phyloP scores from a whole-genome alignment of 1,140 invertebrate species.

The Drosophila leontia region DNA sequence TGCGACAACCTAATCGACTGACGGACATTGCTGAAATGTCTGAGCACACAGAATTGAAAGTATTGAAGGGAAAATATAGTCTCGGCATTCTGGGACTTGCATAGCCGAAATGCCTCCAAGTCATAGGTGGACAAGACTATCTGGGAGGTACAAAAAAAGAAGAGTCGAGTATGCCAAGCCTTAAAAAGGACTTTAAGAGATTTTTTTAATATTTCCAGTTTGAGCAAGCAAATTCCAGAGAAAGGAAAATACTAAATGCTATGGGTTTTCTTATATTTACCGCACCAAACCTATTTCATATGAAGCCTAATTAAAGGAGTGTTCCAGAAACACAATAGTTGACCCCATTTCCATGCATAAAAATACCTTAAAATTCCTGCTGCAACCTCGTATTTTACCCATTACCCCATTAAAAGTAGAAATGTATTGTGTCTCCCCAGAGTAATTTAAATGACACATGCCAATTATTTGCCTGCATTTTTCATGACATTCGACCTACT shows the following conservation, averaged over 20 bases:
- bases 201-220: neutral
- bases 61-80: neutral
- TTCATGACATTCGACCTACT: conserved; percentile 50
- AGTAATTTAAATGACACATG: conserved; percentile 32
- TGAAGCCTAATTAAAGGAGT: neutral
- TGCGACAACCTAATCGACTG: conserved; percentile 56
- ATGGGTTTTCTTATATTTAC: neutral
- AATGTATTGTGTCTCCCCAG: neutral
- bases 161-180: no score
- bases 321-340: neutral
- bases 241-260: no score
- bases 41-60: conserved; percentile 6
- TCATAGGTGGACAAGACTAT: neutral
- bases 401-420: neutral
- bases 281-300: neutral
- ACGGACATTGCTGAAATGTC: conserved; percentile 44
- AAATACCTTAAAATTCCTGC: neutral
- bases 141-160: no score
- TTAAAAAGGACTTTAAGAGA: neutral
- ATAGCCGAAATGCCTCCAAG: conserved; percentile 1
- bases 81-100: neutral
- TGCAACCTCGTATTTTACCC: no score
- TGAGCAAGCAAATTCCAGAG: neutral
- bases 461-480: conserved; percentile 63
- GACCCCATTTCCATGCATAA: neutral